These are phyloP conservation scores for Epirrita christyi DNA, from an alignment of 2,888 invertebrate species.

Conservation along the genomic window DNA sequence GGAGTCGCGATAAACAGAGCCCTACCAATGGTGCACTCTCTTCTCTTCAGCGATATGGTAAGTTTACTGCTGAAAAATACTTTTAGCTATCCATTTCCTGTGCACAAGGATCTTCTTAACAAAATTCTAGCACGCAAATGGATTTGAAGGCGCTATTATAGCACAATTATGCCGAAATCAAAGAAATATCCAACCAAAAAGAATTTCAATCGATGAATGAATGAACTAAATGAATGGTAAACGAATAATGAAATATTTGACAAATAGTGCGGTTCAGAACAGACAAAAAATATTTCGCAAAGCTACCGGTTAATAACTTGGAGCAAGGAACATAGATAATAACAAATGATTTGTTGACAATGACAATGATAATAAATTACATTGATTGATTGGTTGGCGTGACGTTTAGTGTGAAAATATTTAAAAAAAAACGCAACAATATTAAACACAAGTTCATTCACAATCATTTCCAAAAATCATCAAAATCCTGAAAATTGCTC, in stretches of 20 bases:
- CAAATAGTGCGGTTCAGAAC: not conserved
- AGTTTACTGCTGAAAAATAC: not conserved
- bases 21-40: conserved; percentile 15
- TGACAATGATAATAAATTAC: too few species aligned
- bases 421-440: conserved; percentile 4
- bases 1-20: conserved; percentile 33
- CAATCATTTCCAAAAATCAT: too few species aligned
- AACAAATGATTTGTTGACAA: too few species aligned
- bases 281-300: not conserved
- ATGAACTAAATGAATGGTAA: not conserved
- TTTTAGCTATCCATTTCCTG: conserved; percentile 6
- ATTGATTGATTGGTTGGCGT: too few species aligned
- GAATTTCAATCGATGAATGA: conserved; percentile 11
- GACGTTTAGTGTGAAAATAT: not conserved
- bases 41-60: conserved; percentile 18
- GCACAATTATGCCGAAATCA: conserved; percentile 2
- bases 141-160: not conserved
- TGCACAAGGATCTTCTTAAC: not conserved
- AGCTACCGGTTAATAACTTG: too few species aligned
- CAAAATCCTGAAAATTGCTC: conserved; percentile 19
- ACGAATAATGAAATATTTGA: too few species aligned
- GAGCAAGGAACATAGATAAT: too few species aligned
- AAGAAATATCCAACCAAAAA: not conserved
- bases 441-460: too few species aligned
- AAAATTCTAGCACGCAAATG: not conserved